Evolutionary conservation across 2,888 invertebrate genomes (phyloP), one percentile per base, ranked within the genome.

Genomic region (Protonemura montana): DNA sequence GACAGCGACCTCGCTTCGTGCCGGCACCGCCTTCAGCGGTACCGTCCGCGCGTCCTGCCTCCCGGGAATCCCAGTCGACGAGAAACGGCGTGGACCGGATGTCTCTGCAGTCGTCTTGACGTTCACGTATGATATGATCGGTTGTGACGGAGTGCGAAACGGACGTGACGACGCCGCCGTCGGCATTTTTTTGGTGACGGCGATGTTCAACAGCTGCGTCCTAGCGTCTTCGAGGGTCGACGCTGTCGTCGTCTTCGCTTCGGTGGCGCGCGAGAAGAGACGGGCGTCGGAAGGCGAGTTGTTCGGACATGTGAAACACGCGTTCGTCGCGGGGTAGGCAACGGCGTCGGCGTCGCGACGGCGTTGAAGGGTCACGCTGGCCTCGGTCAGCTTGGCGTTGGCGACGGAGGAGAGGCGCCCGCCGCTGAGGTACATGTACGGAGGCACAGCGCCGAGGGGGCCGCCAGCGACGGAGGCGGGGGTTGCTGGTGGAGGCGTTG

Each of bases 371-470:
- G 82, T 10, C 6, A 25, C 25, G 83, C n/a, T 13, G 25, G 83
- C 83, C 41, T 83, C 83, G 21, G 83, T 83, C 76, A 82, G 81
- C 76, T 87, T 85, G 30, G 85, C 82, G 76, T 42, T 59, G 76
- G 85, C 77, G 30, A 76, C 42, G 30, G 85, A 26, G 27, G 82
- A 27, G 41, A 76, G 82, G 25, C 85, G 86, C n/a, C 59, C 83
- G 84, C 85, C 81, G 84, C 85, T 78, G 29, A 78, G 82, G 85
- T 82, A 87, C 85, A 85, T 85, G 85, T 85, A 83, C 42, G 59
- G 59, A 21, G 59, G 59, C 59, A 21, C 81, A 21, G 78, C 84
- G 83, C 13, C 83, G 7, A 30, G 76, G 80, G 78, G 27, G 30
- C 27, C 77, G 78, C 35, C 35, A 6, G 77, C 27, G 16, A 25